These are phyloP conservation scores for Ephydatia muelleri DNA, from an alignment of 37 sponge, comb jelly and placozoan species.

Conservation along the genomic window DNA sequence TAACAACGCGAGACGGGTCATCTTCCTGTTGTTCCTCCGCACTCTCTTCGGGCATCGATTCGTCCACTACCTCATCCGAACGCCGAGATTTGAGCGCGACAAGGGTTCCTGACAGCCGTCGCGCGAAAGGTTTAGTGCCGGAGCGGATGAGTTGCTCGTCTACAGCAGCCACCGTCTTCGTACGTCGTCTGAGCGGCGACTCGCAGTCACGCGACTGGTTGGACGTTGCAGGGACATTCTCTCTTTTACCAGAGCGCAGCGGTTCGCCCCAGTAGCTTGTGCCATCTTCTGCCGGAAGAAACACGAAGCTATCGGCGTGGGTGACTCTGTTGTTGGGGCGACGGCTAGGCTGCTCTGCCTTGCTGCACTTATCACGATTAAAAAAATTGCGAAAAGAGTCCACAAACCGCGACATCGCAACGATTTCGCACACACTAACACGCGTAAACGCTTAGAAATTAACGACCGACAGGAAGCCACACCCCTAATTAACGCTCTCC, in stretches of 20 bases:
- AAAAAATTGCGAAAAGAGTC: constrained; percentile 33
- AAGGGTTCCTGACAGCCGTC: constrained; percentile 39
- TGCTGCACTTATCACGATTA: background rate
- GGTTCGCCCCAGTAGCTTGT: constrained; percentile 37
- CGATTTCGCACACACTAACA: too few relatives aligned
- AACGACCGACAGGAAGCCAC: background rate
- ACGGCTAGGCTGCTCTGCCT: background rate
- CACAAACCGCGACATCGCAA: constrained; percentile 37
- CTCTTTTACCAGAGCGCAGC: constrained; percentile 11
- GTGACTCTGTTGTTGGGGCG: constrained; percentile 7
- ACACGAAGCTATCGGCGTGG: constrained; percentile 64
- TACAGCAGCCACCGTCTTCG: background rate
- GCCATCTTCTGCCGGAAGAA: constrained; percentile 33
- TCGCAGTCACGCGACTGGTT: background rate
- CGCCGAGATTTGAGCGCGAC: constrained; percentile 13
- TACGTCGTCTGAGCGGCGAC: constrained; percentile 4
- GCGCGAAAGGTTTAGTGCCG: constrained; percentile 3
- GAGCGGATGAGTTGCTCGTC: background rate
- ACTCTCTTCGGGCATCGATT: constrained; percentile 1
- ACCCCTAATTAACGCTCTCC: background rate
- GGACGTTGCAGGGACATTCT: background rate
- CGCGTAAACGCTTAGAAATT: background rate
- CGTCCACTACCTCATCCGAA: constrained; percentile 41
- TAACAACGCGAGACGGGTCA: background rate
- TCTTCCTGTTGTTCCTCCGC: constrained; percentile 3